phyloP scores from a whole-genome alignment of 2,888 invertebrate species.

The Drosophila fungiperda region DNA sequence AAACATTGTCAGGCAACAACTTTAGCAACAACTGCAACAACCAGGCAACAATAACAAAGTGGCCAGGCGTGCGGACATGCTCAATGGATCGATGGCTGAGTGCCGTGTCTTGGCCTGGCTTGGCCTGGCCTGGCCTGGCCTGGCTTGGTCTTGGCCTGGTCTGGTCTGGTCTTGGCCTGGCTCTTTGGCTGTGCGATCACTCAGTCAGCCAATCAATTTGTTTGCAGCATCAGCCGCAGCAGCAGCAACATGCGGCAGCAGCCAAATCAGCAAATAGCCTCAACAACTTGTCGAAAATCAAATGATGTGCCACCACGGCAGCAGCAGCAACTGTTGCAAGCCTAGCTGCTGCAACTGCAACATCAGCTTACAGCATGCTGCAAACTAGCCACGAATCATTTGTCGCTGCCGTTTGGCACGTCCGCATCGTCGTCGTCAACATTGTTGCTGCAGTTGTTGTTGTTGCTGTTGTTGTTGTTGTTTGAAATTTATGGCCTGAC shows the following conservation, averaged over 20 bases:
- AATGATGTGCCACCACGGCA: conserved; percentile 75
- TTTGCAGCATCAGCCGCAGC: conserved; percentile 53
- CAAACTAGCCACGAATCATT: conserved; percentile 74
- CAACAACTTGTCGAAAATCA: conserved; percentile 80
- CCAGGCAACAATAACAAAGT: conserved; percentile 36
- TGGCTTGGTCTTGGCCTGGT: conserved; percentile 10
- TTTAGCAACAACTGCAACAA: conserved; percentile 21
- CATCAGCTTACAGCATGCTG: conserved; percentile 30
- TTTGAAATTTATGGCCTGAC: conserved; percentile 76
- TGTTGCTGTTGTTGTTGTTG: conserved; percentile 8
- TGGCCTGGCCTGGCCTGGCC: not conserved
- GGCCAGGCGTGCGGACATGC: conserved; percentile 63
- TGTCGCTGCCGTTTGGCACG: conserved; percentile 76
- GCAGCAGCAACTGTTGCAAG: conserved; percentile 22
- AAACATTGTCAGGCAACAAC: conserved; percentile 59
- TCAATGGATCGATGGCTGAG: conserved; percentile 38
- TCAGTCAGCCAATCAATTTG: conserved; percentile 77
- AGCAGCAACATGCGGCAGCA: conserved; percentile 42
- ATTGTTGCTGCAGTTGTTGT: conserved; percentile 23
- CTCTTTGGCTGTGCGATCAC: conserved; percentile 45
- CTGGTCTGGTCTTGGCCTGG: conserved; percentile 1
- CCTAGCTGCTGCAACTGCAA: conserved; percentile 10
- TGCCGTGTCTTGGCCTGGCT: conserved; percentile 5
- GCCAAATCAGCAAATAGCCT: conserved; percentile 79
- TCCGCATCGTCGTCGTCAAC: conserved; percentile 70